Percentiles rank a stretch among this genome's conserved stretches.
Evolutionary conservation across 2,797 vertebrate genomes (phyloP).

Genomic region (Poeciliopsis infans): DNA sequence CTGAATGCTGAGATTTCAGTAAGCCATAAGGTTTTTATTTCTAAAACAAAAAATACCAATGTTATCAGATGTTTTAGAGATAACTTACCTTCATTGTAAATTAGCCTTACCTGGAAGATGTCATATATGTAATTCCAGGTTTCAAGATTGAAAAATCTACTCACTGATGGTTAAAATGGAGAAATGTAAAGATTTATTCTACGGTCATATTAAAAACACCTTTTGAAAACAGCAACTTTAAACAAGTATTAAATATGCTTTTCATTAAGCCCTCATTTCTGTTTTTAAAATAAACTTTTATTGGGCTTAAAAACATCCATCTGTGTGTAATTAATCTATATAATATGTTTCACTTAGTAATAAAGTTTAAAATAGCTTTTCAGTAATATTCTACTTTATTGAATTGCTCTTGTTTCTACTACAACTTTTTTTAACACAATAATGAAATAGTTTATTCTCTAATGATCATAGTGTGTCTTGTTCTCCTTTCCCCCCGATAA

Average conservation of each 20-base stretch:
- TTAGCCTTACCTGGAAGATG: background rate
- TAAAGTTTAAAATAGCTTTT: too few relatives aligned
- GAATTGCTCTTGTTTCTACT: background rate
- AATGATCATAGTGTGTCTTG: background rate
- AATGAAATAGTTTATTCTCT: background rate
- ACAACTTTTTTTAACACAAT: background rate
- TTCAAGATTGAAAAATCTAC: background rate
- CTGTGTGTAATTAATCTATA: too few relatives aligned
- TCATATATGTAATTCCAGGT: background rate
- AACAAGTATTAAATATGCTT: too few relatives aligned
- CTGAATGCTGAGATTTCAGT: background rate
- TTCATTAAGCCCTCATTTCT: too few relatives aligned
- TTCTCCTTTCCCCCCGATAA: background rate
- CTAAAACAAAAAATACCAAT: background rate
- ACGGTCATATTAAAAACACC: too few relatives aligned
- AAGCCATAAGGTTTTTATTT: background rate
- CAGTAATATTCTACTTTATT: too few relatives aligned
- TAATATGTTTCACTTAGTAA: too few relatives aligned
- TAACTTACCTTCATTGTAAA: background rate
- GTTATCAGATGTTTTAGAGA: background rate
- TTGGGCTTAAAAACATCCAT: too few relatives aligned
- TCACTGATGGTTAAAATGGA: background rate
- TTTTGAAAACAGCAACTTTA: too few relatives aligned
- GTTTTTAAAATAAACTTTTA: too few relatives aligned
- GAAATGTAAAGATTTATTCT: background rate